A percentile compares a stretch with the other conserved stretches of the same genome.
Evolutionary conservation across 2,888 invertebrate species (phyloP).

Genomic region (Mesorhabditis sp.): DNA sequence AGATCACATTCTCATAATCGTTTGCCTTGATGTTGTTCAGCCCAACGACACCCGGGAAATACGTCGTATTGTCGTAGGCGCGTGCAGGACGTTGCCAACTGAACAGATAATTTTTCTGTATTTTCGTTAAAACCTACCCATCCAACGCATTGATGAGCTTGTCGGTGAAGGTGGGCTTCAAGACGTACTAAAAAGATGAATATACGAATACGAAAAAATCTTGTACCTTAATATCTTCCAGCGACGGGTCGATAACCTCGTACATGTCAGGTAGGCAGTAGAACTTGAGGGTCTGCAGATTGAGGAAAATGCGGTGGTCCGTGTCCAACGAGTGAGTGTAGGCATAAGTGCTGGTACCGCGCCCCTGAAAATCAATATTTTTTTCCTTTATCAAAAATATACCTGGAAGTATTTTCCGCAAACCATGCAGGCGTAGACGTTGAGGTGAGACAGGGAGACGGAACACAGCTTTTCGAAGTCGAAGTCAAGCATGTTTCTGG

Average conservation of each 20-base stretch:
- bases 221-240: constrained; percentile 82
- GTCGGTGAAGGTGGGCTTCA: constrained; percentile 89
- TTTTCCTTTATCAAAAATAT: constrained; percentile 12
- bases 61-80: constrained; percentile 81
- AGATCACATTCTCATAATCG: constrained; percentile 97
- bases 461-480: constrained; percentile 99
- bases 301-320: constrained; percentile 89
- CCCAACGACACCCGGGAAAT: constrained; percentile 91
- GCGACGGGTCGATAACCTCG: constrained; percentile 89
- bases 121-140: constrained; percentile 15
- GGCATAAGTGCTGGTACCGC: constrained; percentile 95
- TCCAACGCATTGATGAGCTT: constrained; percentile 81
- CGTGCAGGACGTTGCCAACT: constrained; percentile 65
- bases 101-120: background rate
- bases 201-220: constrained; percentile 5
- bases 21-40: constrained; percentile 99
- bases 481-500: constrained; percentile 83
- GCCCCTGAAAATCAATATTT: constrained; percentile 67
- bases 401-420: constrained; percentile 94
- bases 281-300: constrained; percentile 90
- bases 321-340: constrained; percentile 98
- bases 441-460: constrained; percentile 91
- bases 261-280: constrained; percentile 99
- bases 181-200: constrained; percentile 70
- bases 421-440: constrained; percentile 97